Base-by-base conservation (phyloP, 2,113 vertebrate species). In the Himantopus leucocephalus region DNA sequence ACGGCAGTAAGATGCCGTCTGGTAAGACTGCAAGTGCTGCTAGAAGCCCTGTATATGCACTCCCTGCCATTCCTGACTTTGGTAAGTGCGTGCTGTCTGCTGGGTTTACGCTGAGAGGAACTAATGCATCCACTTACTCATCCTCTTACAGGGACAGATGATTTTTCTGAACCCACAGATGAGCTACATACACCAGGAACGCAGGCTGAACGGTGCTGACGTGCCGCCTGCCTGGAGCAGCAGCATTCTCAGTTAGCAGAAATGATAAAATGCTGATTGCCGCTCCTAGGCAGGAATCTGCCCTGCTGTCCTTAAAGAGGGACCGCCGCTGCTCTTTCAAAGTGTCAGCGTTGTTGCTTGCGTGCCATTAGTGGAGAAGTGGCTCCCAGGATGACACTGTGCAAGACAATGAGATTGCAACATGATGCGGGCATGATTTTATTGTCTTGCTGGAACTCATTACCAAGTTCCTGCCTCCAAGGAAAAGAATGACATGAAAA, bases 391-490 rank as follows among this genome's bases (percentile, higher is more conserved):
- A 19, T 60, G 84, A 74, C 60, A 20, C 71, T 3, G 39, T 71
- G 72, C 76, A 45, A 35, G 34, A 17, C 63, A 35, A 2, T 3
- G 13, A 39, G 43, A 24, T 92, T 95, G 78, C 92, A 26, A 92
- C 91, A 96, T 0, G 6, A 15, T 4, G 59, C 0, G 2, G 48
- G 32, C 12, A 74, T 12, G 53, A 56, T 48, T 82, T 70, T 45
- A 20, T 18, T 39, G 43, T 43, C 78, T 92, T 85, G 59, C 88
- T 94, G 91, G 75, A 94, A 91, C 41, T 84, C 83, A 50, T 92
- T 71, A 77, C 37, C 53, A 32, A 83, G 63, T 94, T 93, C 86
- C 59, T 90, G 48, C 64, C 37, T 91, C 41, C 23, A 27, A 76
- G 74, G 10, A 58, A 45, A 86, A 48, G 55, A 79, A 58, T 59